These are phyloP conservation scores for Leptobrachium ailaonicum DNA, from an alignment of 2,113 vertebrate genomes.

Conservation along the genomic window DNA sequence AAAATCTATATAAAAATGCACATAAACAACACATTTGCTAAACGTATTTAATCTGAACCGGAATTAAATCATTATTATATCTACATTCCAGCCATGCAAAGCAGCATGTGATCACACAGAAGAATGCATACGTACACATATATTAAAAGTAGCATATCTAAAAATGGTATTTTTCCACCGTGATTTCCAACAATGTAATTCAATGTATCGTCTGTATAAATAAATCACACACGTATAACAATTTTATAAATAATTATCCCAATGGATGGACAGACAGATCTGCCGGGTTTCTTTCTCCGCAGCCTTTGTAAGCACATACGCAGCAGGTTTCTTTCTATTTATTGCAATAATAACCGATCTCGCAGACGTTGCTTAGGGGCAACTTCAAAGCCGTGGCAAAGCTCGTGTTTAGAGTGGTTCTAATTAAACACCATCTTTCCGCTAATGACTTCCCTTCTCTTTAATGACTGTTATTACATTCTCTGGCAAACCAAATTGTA, in stretches of 20 bases:
- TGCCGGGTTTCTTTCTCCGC: background rate
- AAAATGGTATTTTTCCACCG: too few species aligned
- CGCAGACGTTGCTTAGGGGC: conserved; percentile 26
- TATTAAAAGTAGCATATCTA: too few species aligned
- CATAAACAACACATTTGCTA: too few species aligned
- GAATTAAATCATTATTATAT: too few species aligned
- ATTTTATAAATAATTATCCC: background rate
- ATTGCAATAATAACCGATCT: background rate
- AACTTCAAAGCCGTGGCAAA: conserved; percentile 49
- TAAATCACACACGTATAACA: too few species aligned
- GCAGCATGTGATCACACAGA: too few species aligned
- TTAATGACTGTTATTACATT: conserved; percentile 61
- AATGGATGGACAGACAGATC: background rate
- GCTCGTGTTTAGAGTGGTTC: conserved; percentile 33
- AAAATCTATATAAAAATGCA: too few species aligned
- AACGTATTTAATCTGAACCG: too few species aligned
- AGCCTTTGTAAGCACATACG: background rate
- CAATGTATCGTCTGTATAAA: too few species aligned
- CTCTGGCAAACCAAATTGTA: conserved; percentile 49
- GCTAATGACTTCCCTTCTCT: conserved; percentile 52
- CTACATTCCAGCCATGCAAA: too few species aligned
- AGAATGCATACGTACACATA: too few species aligned
- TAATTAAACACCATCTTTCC: conserved; percentile 47
- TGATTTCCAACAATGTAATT: too few species aligned
- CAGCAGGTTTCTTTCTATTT: conserved; percentile 16